phyloP scores from a whole-genome alignment of 2,113 vertebrate species.

The Anhinga rufa region DNA sequence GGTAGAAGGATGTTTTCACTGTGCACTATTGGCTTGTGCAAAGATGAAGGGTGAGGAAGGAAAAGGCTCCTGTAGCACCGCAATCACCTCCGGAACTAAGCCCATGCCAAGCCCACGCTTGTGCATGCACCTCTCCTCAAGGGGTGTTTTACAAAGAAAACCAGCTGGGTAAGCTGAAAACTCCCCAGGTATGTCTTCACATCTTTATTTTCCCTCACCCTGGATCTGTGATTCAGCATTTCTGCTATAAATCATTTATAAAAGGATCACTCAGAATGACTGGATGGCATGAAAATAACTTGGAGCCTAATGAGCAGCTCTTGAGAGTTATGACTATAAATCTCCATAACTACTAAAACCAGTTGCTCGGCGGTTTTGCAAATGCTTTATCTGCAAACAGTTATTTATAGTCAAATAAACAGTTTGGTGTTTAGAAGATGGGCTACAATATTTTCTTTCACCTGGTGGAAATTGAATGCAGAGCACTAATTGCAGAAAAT shows the following conservation, averaged over 20 bases:
- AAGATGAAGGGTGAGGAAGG: not conserved
- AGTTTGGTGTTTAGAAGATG: conserved; percentile 6
- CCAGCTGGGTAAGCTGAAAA: not conserved
- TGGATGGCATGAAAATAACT: conserved; percentile 6
- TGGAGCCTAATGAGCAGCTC: conserved; percentile 25
- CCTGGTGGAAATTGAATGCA: conserved; percentile 18
- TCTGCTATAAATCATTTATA: not conserved
- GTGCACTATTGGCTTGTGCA: not conserved
- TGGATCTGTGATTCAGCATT: not conserved
- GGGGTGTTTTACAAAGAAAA: not conserved
- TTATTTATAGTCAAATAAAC: conserved; percentile 48
- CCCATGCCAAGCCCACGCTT: not conserved
- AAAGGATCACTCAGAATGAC: not conserved
- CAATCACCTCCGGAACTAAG: not conserved
- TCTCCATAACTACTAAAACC: conserved; percentile 21
- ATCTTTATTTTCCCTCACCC: not conserved
- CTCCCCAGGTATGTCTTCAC: not conserved
- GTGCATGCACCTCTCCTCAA: not conserved
- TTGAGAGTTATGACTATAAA: conserved; percentile 17
- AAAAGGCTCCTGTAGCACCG: not conserved
- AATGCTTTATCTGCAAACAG: conserved; percentile 39
- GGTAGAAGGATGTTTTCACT: not conserved
- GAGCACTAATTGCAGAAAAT: conserved; percentile 58
- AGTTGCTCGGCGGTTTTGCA: not conserved
- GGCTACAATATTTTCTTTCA: conserved; percentile 31